A percentile compares a stretch with the other conserved stretches of the same genome.
phyloP scores from a whole-genome alignment of 2,797 vertebrate genomes.

The Poecilia velifera region DNA sequence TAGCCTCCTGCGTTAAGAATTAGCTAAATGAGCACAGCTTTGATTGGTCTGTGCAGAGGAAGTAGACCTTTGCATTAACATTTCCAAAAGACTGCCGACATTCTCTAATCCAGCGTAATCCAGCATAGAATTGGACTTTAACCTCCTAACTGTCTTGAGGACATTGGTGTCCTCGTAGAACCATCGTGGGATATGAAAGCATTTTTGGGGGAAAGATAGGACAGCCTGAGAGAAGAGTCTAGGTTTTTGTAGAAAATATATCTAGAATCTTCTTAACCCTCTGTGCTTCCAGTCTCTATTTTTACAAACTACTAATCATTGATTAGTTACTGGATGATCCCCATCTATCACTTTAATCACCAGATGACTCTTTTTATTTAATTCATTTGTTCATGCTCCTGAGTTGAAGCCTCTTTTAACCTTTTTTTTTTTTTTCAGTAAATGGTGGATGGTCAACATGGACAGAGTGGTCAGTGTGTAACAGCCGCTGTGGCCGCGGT shows the following conservation, averaged over 20 bases:
- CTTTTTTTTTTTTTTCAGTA: slow-evolving; percentile 76
- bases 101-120: background rate
- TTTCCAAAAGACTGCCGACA: background rate
- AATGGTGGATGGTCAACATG: slow-evolving; percentile 98
- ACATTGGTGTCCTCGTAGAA: too few species aligned
- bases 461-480: slow-evolving; percentile 98
- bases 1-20: background rate
- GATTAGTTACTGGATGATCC: background rate
- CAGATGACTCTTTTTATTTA: background rate
- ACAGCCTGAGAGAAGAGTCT: background rate
- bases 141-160: too few species aligned
- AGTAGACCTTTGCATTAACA: background rate
- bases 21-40: background rate
- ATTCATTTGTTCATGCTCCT: background rate
- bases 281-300: background rate
- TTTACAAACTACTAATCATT: too few species aligned
- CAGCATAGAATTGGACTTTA: background rate
- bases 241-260: background rate
- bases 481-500: slow-evolving; percentile 93
- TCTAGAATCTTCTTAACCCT: background rate
- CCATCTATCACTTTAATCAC: background rate
- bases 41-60: background rate
- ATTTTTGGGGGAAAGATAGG: background rate
- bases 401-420: background rate
- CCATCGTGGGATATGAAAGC: background rate